phyloP scores from a whole-genome alignment of 2,888 invertebrate genomes.

The Eilema griseolum region DNA sequence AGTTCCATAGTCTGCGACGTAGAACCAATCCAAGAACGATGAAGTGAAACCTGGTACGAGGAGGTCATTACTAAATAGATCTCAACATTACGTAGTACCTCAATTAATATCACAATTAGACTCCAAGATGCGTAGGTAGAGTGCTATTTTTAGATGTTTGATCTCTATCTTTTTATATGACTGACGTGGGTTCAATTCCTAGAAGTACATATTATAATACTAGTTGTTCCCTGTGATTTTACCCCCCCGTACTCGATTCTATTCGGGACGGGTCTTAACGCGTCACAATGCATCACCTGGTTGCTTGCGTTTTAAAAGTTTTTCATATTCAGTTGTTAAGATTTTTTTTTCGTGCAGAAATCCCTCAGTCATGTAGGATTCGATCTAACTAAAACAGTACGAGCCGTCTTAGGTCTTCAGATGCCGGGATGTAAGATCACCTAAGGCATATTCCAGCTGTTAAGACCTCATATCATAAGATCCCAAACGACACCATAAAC shows the following conservation, averaged over 20 bases:
- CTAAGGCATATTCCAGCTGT: no score
- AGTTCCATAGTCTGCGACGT: slow-evolving; percentile 1
- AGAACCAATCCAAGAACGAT: slow-evolving; percentile 21
- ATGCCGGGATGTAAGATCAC: no score
- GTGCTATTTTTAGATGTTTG: slow-evolving; percentile 57
- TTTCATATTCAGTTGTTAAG: no score
- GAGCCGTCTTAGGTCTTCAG: no score
- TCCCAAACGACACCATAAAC: no score
- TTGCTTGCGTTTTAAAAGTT: no score
- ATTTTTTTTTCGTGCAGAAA: no score
- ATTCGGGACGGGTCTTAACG: no score
- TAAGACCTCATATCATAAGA: no score
- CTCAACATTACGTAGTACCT: slow-evolving; percentile 37
- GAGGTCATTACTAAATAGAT: slow-evolving; percentile 35
- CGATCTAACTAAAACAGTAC: no score
- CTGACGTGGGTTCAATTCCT: slow-evolving; percentile 14
- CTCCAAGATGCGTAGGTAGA: slow-evolving; percentile 57
- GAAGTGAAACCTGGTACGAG: slow-evolving; percentile 42
- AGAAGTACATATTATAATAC: not conserved
- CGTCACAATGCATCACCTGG: no score
- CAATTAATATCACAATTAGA: slow-evolving; percentile 60
- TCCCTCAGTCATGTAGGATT: no score
- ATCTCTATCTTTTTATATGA: slow-evolving; percentile 15
- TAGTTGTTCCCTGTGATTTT: not conserved
- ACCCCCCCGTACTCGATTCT: not conserved